Evolutionary conservation across 2,113 vertebrate genomes (phyloP).

Genomic region (Notarius quadriscutis): DNA sequence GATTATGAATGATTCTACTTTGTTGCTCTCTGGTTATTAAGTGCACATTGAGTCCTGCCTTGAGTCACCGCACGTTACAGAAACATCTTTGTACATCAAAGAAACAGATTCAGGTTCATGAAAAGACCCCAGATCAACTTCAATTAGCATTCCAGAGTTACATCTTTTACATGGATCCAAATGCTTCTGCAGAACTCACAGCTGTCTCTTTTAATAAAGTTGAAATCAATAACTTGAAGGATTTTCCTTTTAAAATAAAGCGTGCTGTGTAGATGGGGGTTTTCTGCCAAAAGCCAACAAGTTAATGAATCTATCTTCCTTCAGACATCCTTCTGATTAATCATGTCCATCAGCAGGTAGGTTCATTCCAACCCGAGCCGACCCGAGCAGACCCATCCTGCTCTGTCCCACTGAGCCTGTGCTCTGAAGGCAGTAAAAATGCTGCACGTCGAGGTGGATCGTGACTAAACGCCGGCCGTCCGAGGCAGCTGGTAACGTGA

Average conservation of each 20-base stretch:
- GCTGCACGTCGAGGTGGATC: slow-evolving; percentile 31
- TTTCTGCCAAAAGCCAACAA: not conserved
- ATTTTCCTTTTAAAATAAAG: not conserved
- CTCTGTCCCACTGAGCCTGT: not conserved
- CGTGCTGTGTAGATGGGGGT: not conserved
- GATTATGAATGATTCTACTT: not conserved
- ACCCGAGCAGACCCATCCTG: not conserved
- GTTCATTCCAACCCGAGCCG: not conserved
- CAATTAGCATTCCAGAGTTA: not conserved
- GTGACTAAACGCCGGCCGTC: slow-evolving; percentile 7
- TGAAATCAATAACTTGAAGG: not conserved
- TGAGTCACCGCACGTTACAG: not conserved
- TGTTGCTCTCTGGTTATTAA: not conserved
- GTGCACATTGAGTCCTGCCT: not conserved
- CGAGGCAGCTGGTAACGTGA: slow-evolving; percentile 41
- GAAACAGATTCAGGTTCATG: not conserved
- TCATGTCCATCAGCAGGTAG: slow-evolving; percentile 6
- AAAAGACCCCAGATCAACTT: not conserved
- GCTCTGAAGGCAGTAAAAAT: slow-evolving; percentile 29
- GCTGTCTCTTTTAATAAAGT: slow-evolving; percentile 3
- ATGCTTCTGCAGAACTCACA: not conserved
- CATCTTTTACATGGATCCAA: not conserved
- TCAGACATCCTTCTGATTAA: not conserved
- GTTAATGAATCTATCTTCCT: not conserved
- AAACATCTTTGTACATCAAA: not conserved